Evolutionary conservation across 1,140 invertebrate genomes (phyloP).

Genomic region (Ctenoplectra terminalis): DNA sequence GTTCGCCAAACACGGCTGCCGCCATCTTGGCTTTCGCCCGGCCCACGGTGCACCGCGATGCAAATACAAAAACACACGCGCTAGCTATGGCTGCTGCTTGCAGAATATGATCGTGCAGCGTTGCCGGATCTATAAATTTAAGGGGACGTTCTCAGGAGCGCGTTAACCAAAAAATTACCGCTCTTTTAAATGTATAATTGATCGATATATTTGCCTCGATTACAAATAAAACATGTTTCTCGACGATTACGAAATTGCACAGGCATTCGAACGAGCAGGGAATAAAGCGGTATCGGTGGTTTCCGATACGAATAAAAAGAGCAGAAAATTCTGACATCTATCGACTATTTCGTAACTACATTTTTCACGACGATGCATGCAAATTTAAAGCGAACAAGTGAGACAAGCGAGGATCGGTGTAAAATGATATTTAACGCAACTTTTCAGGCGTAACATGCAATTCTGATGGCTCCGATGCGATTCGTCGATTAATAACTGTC

Average conservation of each 20-base stretch:
- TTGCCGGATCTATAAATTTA: slow-evolving; percentile 62
- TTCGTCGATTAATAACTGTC: background rate
- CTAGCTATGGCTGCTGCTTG: slow-evolving; percentile 53
- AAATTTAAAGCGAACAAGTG: slow-evolving; percentile 29
- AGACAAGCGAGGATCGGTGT: background rate
- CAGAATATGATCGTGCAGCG: slow-evolving; percentile 35
- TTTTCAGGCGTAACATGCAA: background rate
- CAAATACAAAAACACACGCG: slow-evolving; percentile 77
- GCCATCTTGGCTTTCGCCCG: slow-evolving; percentile 72
- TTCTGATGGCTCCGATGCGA: background rate
- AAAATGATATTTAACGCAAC: background rate
- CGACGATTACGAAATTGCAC: background rate
- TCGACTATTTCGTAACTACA: slow-evolving; percentile 33
- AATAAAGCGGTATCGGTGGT: background rate
- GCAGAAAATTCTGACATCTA: slow-evolving; percentile 18
- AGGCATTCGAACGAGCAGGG: background rate
- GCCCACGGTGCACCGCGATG: slow-evolving; percentile 69
- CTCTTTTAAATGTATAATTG: slow-evolving; percentile 12
- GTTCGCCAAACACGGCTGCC: slow-evolving; percentile 68
- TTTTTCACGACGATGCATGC: slow-evolving; percentile 24
- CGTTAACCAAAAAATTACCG: slow-evolving; percentile 55
- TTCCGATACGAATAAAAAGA: background rate
- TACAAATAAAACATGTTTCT: background rate
- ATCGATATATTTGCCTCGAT: background rate
- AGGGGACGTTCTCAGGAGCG: slow-evolving; percentile 42